Conservation (phyloP, 2,888 invertebrate species). For the Aphidius colemani region DNA sequence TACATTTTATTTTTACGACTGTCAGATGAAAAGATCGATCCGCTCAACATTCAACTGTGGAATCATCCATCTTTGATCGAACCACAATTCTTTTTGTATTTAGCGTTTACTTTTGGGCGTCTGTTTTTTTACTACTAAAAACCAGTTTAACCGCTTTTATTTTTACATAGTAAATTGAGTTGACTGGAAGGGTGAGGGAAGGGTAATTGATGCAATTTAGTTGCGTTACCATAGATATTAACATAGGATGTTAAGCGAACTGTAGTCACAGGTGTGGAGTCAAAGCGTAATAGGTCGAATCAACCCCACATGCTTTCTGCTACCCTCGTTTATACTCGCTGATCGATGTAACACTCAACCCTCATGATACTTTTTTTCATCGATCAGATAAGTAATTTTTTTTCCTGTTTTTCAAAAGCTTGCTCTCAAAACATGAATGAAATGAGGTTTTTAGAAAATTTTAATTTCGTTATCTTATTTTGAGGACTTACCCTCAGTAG, state of each 20-base stretch:
- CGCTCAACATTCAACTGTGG: slow-evolving; percentile 40
- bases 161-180: slow-evolving; percentile 48
- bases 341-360: slow-evolving; percentile 54
- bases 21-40: slow-evolving; percentile 58
- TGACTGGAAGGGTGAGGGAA: slow-evolving; percentile 43
- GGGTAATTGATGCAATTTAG: slow-evolving; percentile 44
- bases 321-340: slow-evolving; percentile 51
- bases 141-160: neutral
- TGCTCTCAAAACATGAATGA: slow-evolving; percentile 16
- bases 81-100: slow-evolving; percentile 2
- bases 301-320: slow-evolving; percentile 37
- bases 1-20: slow-evolving; percentile 58
- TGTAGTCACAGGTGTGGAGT: slow-evolving; percentile 54
- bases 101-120: no score
- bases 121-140: neutral
- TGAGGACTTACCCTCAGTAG: no score
- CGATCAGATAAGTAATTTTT: slow-evolving; percentile 22
- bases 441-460: slow-evolving; percentile 3
- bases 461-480: no score
- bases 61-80: slow-evolving; percentile 59
- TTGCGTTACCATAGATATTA: slow-evolving; percentile 31
- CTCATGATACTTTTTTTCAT: slow-evolving; percentile 18
- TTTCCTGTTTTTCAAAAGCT: slow-evolving; percentile 3
- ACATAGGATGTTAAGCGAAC: neutral
- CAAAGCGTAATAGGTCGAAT: slow-evolving; percentile 53